These are phyloP conservation scores for Blastomussa wellsi DNA, from an alignment of 92 coral and sea anemone species.

Conservation along the genomic window DNA sequence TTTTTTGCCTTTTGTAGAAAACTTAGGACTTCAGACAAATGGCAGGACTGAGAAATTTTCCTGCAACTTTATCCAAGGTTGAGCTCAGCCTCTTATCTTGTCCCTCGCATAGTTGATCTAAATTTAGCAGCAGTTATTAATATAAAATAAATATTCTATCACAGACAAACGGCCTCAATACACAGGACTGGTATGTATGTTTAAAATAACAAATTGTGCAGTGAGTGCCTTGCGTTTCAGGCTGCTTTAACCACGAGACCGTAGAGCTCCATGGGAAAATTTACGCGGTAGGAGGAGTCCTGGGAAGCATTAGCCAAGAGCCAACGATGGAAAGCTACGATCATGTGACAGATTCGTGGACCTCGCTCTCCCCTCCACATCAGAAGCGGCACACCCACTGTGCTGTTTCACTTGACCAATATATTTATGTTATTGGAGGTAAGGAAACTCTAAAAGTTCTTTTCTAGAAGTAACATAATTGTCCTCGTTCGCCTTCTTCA, in stretches of 20 bases:
- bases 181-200: background rate
- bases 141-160: too few species aligned
- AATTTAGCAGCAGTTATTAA: too few species aligned
- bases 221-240: conserved; percentile 36
- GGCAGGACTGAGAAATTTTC: too few species aligned
- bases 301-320: conserved; percentile 43
- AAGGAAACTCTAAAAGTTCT: background rate
- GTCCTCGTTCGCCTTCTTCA: too few species aligned
- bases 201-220: background rate
- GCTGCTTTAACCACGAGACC: conserved; percentile 72
- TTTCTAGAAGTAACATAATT: too few species aligned
- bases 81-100: too few species aligned
- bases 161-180: background rate
- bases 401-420: conserved; percentile 72
- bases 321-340: conserved; percentile 80
- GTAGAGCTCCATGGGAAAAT: conserved; percentile 68
- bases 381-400: conserved; percentile 80
- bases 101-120: too few species aligned
- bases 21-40: too few species aligned
- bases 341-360: conserved; percentile 76
- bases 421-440: conserved; percentile 91
- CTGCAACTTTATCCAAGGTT: too few species aligned
- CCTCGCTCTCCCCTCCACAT: conserved; percentile 67
- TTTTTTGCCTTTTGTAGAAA: too few species aligned
- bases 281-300: conserved; percentile 72